phyloP scores from a whole-genome alignment of 2,888 invertebrate species.

The Platerodrilus igneus region DNA sequence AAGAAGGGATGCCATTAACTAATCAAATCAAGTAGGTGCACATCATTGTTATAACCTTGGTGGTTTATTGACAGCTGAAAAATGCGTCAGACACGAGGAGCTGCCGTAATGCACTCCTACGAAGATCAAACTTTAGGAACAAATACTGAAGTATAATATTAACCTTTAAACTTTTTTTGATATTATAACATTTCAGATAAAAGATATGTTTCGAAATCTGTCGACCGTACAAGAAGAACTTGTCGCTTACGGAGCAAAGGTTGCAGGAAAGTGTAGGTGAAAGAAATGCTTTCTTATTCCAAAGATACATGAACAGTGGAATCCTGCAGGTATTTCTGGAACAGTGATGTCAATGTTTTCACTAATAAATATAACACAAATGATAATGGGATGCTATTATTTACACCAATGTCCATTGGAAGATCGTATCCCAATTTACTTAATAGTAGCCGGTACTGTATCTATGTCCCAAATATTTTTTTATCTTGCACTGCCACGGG shows the following conservation, averaged over 20 bases:
- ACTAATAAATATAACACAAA: constrained; percentile 11
- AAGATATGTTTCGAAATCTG: constrained; percentile 1
- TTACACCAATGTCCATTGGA: constrained; percentile 40
- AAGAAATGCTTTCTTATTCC: no score
- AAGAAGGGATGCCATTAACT: no score
- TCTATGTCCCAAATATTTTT: no score
- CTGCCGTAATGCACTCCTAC: not conserved
- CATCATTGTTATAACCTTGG: no score
- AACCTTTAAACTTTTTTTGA: not conserved
- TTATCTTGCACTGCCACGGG: no score
- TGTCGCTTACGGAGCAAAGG: not conserved
- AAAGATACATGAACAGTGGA: no score
- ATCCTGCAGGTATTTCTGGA: no score
- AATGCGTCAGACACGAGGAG: not conserved
- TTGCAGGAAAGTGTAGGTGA: not conserved
- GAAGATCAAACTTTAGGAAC: not conserved
- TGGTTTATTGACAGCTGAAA: no score
- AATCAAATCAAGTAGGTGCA: no score
- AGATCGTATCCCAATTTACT: constrained; percentile 41
- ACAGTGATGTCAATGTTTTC: no score
- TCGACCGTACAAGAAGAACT: constrained; percentile 1
- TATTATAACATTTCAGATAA: constrained; percentile 1
- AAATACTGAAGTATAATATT: not conserved
- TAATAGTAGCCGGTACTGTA: constrained; percentile 37
- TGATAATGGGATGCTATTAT: constrained; percentile 42